These are phyloP conservation scores for Procambarus clarkii DNA, from an alignment of 1,140 invertebrate genomes.

Conservation along the genomic window DNA sequence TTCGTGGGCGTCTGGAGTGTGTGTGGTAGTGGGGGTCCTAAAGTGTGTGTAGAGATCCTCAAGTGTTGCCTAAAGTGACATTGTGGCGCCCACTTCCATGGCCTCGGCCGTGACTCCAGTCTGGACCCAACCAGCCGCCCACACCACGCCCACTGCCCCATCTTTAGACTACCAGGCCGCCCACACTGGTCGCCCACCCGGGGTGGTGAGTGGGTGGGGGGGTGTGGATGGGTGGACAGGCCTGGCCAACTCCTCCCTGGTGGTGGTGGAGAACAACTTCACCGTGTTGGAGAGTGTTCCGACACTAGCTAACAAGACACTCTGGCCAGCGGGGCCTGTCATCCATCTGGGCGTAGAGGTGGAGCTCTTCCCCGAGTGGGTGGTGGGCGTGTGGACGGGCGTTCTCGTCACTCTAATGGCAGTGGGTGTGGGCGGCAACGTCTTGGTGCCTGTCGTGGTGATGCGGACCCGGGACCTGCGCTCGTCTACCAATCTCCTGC, in stretches of 20 bases:
- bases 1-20: not conserved
- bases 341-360: conserved; percentile 51
- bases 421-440: conserved; percentile 89
- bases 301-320: conserved; percentile 16
- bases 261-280: conserved; percentile 22
- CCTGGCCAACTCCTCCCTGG: conserved; percentile 40
- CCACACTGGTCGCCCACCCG: conserved; percentile 46
- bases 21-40: not conserved
- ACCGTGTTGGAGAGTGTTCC: not conserved
- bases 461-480: conserved; percentile 93
- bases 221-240: conserved; percentile 11
- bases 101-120: not conserved
- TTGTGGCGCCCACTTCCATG: not conserved
- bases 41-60: not conserved
- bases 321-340: conserved; percentile 3
- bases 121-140: conserved; percentile 5
- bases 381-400: conserved; percentile 80
- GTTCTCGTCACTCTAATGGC: conserved; percentile 88
- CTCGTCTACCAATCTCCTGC: conserved; percentile 95
- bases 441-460: conserved; percentile 93
- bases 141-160: not conserved
- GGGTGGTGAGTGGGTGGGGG: not conserved
- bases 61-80: not conserved
- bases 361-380: conserved; percentile 56
- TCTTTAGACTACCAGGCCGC: not conserved